A percentile compares a stretch with the other conserved stretches of the same genome.
These are phyloP conservation scores for Liopterus haemorrhoidalis DNA, from an alignment of 2,888 invertebrate species.

Conservation along the genomic window DNA sequence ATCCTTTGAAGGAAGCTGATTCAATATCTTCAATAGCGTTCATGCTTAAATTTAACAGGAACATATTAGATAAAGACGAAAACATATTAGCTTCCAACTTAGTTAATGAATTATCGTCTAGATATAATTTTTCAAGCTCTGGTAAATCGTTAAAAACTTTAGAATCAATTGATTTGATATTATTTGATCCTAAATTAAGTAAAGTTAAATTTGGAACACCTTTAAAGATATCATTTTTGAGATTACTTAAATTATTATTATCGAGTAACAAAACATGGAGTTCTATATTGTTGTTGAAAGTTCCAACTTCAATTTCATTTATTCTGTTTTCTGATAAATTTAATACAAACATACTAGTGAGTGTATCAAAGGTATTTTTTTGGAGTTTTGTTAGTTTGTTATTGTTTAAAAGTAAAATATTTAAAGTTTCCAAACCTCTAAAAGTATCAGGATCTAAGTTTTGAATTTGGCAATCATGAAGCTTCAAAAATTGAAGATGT, in stretches of 20 bases:
- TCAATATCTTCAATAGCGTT: conserved; percentile 15
- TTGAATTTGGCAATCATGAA: conserved; percentile 11
- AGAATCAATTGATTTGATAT: conserved; percentile 14
- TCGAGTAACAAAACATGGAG: conserved; percentile 10
- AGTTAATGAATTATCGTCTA: conserved; percentile 17
- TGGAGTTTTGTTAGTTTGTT: conserved; percentile 18
- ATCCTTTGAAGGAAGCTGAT: conserved; percentile 14
- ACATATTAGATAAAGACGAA: conserved; percentile 9
- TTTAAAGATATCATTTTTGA: conserved; percentile 17
- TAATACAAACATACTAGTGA: conserved; percentile 11
- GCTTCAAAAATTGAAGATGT: conserved; percentile 10
- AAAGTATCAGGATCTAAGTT: conserved; percentile 16
- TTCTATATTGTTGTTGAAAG: conserved; percentile 14
- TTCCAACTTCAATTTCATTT: conserved; percentile 12
- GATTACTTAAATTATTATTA: conserved; percentile 10
- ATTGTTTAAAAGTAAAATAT: conserved; percentile 9
- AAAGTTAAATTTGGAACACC: conserved; percentile 11
- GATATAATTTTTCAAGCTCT: conserved; percentile 12
- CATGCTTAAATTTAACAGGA: conserved; percentile 13
- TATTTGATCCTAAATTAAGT: conserved; percentile 13
- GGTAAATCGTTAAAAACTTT: conserved; percentile 18
- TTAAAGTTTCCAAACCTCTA: conserved; percentile 15
- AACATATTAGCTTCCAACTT: conserved; percentile 10
- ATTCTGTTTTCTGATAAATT: conserved; percentile 13
- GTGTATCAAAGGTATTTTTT: conserved; percentile 12